phyloP scores from a whole-genome alignment of 2,888 invertebrate species.

The Eilema caniola region DNA sequence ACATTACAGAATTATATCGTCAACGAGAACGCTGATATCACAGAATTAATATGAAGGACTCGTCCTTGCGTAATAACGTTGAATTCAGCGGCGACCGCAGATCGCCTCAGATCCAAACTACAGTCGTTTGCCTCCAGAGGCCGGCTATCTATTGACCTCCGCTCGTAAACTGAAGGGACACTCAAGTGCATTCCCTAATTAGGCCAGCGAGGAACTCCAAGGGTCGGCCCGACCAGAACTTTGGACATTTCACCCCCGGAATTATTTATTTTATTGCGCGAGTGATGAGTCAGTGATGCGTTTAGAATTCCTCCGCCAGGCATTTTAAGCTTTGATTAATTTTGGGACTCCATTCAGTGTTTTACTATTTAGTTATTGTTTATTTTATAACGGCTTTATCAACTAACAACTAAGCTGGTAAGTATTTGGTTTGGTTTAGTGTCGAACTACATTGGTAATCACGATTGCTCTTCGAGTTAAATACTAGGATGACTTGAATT shows the following conservation, averaged over 20 bases:
- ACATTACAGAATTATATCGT: neutral
- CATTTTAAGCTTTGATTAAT: slow-evolving; percentile 41
- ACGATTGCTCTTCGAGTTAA: neutral
- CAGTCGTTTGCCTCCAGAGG: slow-evolving; percentile 40
- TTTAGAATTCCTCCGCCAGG: slow-evolving; percentile 38
- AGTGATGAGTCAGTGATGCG: slow-evolving; percentile 45
- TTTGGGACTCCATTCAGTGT: slow-evolving; percentile 31
- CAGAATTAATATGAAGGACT: slow-evolving; percentile 19
- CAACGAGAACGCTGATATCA: slow-evolving; percentile 8
- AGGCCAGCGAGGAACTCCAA: slow-evolving; percentile 39
- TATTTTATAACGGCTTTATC: neutral
- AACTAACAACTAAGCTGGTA: neutral
- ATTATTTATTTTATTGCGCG: slow-evolving; percentile 54
- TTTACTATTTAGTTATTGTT: neutral
- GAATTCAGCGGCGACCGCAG: slow-evolving; percentile 13
- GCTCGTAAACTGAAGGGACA: slow-evolving; percentile 52
- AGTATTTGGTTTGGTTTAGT: neutral
- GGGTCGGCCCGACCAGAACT: slow-evolving; percentile 43
- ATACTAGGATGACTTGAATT: neutral
- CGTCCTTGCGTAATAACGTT: slow-evolving; percentile 12
- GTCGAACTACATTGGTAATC: neutral
- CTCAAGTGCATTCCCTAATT: slow-evolving; percentile 53
- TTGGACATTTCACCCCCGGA: slow-evolving; percentile 48
- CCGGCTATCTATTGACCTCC: slow-evolving; percentile 47
- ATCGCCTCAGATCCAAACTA: slow-evolving; percentile 36